Evolutionary conservation across 2,797 vertebrate genomes (phyloP), one percentile per base, ranked within the genome.

Genomic region (Vireo griseus): DNA sequence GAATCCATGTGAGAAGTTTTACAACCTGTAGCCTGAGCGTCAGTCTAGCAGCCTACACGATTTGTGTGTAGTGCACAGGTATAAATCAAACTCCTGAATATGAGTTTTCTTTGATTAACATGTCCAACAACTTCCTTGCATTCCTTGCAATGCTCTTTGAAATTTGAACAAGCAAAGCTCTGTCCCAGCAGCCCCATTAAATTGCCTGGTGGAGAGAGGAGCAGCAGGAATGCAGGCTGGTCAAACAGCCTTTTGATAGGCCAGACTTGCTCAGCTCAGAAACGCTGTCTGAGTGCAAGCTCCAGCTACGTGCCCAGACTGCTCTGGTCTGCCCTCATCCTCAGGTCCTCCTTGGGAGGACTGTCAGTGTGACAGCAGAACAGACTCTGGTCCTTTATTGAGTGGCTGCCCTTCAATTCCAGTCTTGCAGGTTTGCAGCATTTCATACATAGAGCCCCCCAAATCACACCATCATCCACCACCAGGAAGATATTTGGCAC

Each of bases 81-180:
- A 91, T 84, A 94, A 96, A 96, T 96, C 94, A 92, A 71, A 77
- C 52, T 62, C 72, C 52, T 72, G 68, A 83, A 86, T 80, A 61
- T 12, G 61, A 92, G 31, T 85, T 85, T 88, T 85, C 90, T 94
- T 82, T 89, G 86, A 93, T 92, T 87, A 92, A 87, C 68, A 51
- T 62, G 72, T 85, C 89, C 88, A 78, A 73, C 63, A 94, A 86
- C 88, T 92, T 95, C 95, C 88, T 95, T 63, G 45, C 78, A 87
- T 89, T 94, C 94, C 90, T 92, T 91, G 84, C 50, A 67, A 59
- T 16, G 51, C 61, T 83, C 81, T 95, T 94, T 93, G 92, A 93
- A 94, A 96, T 68, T 0, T 21, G 61, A 92, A 96, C 92, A 93
- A 93, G 88, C 37, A 86, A 85, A 87, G 81, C 65, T 95, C 91